Evolutionary conservation across 1,140 invertebrate genomes (phyloP).

Genomic region (Drosophila aff.): DNA sequence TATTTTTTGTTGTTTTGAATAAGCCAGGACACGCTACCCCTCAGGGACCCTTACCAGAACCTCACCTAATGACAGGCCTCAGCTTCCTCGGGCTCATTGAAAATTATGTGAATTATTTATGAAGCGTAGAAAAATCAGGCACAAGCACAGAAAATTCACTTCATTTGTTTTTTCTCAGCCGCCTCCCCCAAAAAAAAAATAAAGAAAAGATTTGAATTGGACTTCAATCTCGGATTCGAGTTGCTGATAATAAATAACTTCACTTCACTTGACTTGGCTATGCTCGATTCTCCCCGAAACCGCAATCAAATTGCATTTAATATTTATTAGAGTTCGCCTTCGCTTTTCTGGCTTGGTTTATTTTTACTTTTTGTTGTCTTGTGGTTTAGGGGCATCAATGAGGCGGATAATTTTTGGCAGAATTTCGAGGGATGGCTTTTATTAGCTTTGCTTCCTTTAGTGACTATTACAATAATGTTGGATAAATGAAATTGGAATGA

Average conservation of each 20-base stretch:
- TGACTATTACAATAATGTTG: conserved; percentile 2
- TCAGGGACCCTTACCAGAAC: conserved; percentile 10
- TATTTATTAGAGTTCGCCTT: conserved; percentile 62
- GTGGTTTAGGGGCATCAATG: conserved; percentile 31
- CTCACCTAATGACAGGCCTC: conserved; percentile 14
- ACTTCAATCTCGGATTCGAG: conserved; percentile 46
- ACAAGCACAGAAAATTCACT: conserved; percentile 38
- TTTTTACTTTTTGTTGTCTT: conserved; percentile 5
- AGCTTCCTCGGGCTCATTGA: conserved; percentile 38
- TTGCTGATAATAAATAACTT: conserved; percentile 47
- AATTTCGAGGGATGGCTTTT: background rate
- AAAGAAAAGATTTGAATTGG: conserved; percentile 21
- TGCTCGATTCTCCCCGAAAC: conserved; percentile 38
- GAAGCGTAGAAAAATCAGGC: conserved; percentile 46
- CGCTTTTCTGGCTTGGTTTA: background rate
- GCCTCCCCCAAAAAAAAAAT: background rate
- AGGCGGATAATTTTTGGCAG: conserved; percentile 19
- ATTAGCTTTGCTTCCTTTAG: background rate
- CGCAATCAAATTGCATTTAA: conserved; percentile 81
- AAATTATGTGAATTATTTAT: conserved; percentile 76
- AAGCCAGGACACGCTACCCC: conserved; percentile 21
- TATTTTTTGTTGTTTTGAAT: conserved; percentile 21
- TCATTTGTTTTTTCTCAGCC: conserved; percentile 37
- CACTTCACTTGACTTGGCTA: conserved; percentile 18
- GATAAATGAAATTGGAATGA: background rate